phyloP scores from a whole-genome alignment of 2,797 vertebrate species.

The Syngnathus acus region DNA sequence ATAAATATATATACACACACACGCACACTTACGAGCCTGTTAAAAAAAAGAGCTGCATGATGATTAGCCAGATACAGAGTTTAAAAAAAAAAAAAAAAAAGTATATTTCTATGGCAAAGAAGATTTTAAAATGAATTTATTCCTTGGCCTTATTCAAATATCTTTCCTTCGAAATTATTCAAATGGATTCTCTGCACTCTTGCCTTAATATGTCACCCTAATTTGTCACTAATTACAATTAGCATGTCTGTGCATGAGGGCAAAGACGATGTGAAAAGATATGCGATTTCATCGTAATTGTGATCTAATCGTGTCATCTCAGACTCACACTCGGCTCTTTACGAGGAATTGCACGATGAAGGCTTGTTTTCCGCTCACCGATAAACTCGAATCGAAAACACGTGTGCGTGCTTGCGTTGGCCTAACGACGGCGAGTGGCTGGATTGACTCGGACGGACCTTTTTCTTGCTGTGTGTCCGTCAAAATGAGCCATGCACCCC shows the following conservation, averaged over 20 bases:
- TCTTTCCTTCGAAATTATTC: too few species aligned
- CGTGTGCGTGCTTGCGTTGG: background rate
- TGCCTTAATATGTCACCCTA: background rate
- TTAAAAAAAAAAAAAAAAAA: background rate
- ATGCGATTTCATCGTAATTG: background rate
- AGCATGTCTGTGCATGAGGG: background rate
- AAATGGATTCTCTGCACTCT: too few species aligned
- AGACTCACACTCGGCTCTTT: background rate
- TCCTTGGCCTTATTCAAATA: background rate
- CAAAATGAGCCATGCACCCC: conserved; percentile 26
- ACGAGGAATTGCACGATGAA: too few species aligned
- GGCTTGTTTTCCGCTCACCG: background rate
- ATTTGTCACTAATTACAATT: background rate
- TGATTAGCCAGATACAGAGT: background rate
- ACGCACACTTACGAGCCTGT: background rate
- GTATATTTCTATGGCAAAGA: background rate
- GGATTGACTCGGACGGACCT: background rate
- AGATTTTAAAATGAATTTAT: background rate
- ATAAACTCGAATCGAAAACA: background rate
- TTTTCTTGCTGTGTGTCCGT: conserved; percentile 27
- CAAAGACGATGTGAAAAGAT: background rate
- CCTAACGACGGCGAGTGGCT: background rate
- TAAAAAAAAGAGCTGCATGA: background rate
- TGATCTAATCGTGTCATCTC: background rate
- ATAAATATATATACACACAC: conserved; percentile 63